A percentile compares a stretch with the other conserved stretches of the same genome.
phyloP scores from a whole-genome alignment of 2,113 vertebrate species.

The Cygnus atratus region DNA sequence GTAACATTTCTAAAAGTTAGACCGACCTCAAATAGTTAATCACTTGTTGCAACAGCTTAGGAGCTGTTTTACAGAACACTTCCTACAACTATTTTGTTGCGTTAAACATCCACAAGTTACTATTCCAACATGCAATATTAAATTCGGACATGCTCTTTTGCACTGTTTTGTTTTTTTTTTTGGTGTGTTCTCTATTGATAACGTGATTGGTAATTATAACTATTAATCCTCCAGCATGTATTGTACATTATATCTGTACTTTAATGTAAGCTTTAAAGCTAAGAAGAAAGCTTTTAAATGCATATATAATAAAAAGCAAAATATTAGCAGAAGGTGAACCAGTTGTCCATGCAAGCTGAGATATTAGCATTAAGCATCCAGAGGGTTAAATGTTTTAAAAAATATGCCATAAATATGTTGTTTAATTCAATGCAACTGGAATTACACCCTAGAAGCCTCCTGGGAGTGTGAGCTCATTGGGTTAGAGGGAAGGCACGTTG shows the following conservation, averaged over 20 bases:
- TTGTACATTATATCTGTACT: not conserved
- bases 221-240: not conserved
- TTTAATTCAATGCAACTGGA: not conserved
- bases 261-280: not conserved
- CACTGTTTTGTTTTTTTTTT: not conserved
- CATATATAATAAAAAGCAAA: accelerated
- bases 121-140: not conserved
- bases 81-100: not conserved
- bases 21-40: not conserved
- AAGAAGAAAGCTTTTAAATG: not conserved
- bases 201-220: not conserved
- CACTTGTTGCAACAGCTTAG: not conserved
- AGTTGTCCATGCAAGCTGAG: not conserved
- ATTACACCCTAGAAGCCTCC: not conserved
- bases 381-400: not conserved
- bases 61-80: not conserved
- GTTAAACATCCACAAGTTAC: not conserved
- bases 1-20: not conserved
- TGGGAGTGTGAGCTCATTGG: not conserved
- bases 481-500: no score
- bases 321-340: no score
- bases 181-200: not conserved
- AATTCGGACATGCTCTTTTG: not conserved
- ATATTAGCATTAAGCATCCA: not conserved
- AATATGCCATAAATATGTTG: not conserved